Conservation (phyloP, 2,797 vertebrate species). For the Rhinichthys osculus region DNA sequence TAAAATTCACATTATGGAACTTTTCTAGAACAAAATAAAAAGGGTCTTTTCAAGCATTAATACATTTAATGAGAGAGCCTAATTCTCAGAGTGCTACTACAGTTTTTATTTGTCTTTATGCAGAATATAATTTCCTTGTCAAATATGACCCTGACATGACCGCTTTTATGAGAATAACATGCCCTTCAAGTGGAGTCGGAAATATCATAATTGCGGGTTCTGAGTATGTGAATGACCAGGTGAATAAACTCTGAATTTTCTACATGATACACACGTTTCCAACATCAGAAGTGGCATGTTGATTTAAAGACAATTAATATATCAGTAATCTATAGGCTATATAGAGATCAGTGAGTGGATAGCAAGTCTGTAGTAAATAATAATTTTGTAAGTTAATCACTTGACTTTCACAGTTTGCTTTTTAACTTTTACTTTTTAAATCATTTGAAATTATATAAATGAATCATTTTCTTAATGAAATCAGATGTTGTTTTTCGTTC, state of each 20-base stretch:
- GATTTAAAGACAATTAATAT: neutral
- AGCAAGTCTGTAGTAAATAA: too few relatives aligned
- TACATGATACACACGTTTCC: neutral
- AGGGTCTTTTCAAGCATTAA: neutral
- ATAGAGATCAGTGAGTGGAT: too few relatives aligned
- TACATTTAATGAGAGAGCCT: neutral
- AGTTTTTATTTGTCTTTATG: neutral
- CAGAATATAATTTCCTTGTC: neutral
- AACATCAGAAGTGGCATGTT: neutral
- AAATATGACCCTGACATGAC: neutral
- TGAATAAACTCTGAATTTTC: neutral
- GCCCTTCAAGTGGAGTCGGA: neutral
- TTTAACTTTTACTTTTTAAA: too few relatives aligned
- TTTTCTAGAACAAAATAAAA: neutral
- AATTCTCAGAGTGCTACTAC: neutral
- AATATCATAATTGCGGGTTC: neutral
- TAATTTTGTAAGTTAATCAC: too few relatives aligned
- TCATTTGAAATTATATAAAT: neutral
- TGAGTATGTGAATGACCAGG: neutral
- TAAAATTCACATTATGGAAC: neutral
- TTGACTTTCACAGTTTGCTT: neutral
- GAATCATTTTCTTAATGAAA: too few relatives aligned
- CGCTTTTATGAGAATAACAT: neutral
- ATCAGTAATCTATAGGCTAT: neutral
- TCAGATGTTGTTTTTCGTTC: too few relatives aligned